Conservation (phyloP, 2,888 invertebrate genomes). For the Lycophotia porphyrea region DNA sequence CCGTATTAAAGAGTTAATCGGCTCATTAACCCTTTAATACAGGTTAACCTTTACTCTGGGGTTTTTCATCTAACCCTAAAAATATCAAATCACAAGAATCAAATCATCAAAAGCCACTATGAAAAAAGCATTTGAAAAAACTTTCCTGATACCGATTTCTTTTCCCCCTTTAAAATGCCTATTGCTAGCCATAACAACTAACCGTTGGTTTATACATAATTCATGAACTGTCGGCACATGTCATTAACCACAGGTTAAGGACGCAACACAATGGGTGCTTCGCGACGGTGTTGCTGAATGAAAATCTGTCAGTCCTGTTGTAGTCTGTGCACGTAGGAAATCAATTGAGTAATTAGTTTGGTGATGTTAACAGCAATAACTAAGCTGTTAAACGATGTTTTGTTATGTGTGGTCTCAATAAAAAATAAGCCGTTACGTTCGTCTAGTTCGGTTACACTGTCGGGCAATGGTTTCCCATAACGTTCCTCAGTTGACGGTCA, state of each 20-base stretch:
- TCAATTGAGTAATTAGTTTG: conserved; percentile 17
- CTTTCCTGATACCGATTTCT: not conserved
- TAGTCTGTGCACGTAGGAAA: conserved; percentile 24
- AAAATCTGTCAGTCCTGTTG: conserved; percentile 10
- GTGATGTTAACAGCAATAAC: not conserved
- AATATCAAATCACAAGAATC: not conserved
- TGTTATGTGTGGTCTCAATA: not conserved
- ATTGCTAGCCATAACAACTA: conserved; percentile 22
- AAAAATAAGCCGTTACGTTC: not conserved
- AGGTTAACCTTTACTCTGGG: not conserved
- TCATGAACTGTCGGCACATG: conserved; percentile 38
- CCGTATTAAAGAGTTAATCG: not conserved
- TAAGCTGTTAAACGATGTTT: not conserved
- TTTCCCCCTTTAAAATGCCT: conserved; percentile 21
- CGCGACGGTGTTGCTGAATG: conserved; percentile 12
- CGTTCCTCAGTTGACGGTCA: no score
- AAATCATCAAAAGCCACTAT: no score
- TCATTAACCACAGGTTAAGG: conserved; percentile 64
- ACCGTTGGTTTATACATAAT: conserved; percentile 46
- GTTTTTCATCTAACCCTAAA: not conserved
- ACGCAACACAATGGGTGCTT: conserved; percentile 56
- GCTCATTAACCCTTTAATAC: not conserved
- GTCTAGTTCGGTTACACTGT: no score
- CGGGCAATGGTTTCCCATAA: no score
- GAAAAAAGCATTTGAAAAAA: no score